Base-by-base conservation (phyloP, 2,797 vertebrate genomes). In the Neosilurus mollespiculum region DNA sequence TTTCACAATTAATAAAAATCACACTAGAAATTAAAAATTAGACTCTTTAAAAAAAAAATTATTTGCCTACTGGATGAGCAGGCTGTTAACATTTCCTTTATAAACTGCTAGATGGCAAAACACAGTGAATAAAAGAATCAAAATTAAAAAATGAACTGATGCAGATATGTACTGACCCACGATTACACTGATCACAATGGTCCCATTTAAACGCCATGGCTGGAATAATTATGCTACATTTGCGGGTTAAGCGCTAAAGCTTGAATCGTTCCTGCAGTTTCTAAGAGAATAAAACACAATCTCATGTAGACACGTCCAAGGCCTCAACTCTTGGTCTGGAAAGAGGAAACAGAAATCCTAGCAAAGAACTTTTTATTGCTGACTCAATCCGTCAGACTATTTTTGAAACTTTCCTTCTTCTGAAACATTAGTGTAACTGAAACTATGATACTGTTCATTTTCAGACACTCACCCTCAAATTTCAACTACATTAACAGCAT, bases 1-100 rank as follows among this genome's bases (percentile, higher is more conserved):
- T 84, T 93, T 92, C 91, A 94, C 92, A 92, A 87, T 92, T 92
- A 93, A 92, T 92, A 62, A 62, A 67, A 73, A 78, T 56, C 64
- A 87, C 78, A 87, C 58, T 78, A 80, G 0, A 83, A 83, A 82
- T 61, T 77, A 78, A 59, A 71, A 71, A 62, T 85, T 87, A 89
- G 80, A 83, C 84, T 81, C 67, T 81, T 51, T n/a, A 22, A 5
- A 94, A 87, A 93, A 84, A 90, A 91, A 93, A 37, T n/a, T n/a
- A 77, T 77, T 58, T 72, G 72, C 70, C 53, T 49, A 76, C 59
- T 37, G 61, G 24, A 73, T 75, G 53, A 51, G 65, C 53, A 78
- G 64, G 14, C 65, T 81, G 64, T 87, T 65, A 69, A 83, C 72
- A 61, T 64, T 81, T 84, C n/a, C 9, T 69, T 77, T 49, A 34